Conservation (phyloP, 2,797 vertebrate genomes). For the Crocidura indochinensis region DNA sequence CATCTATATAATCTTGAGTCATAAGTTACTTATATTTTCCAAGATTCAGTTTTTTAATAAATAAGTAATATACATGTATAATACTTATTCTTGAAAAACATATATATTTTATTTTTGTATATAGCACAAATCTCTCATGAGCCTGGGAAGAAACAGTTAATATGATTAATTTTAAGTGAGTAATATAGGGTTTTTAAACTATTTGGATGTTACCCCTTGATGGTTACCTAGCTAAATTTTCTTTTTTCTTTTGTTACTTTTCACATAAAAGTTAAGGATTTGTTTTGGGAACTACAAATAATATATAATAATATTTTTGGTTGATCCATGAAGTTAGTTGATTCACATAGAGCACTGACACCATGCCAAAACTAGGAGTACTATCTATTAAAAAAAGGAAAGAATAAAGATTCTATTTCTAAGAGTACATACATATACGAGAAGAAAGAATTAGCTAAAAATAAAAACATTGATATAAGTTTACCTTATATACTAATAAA, state of each 20-base stretch:
- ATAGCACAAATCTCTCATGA: conserved; percentile 8
- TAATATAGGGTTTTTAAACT: neutral
- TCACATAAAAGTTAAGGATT: neutral
- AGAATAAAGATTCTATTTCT: neutral
- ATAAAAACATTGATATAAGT: neutral
- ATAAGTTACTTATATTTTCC: neutral
- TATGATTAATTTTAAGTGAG: neutral
- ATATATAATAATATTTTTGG: neutral
- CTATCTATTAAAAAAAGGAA: neutral
- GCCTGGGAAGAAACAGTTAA: neutral
- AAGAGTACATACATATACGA: neutral
- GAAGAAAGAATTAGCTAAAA: neutral
- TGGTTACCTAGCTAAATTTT: neutral
- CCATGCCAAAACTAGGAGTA: neutral
- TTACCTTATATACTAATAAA: neutral
- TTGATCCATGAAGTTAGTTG: neutral
- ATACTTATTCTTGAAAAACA: no score
- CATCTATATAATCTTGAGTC: neutral
- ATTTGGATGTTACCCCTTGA: neutral
- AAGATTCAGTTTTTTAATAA: neutral
- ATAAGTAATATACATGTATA: neutral
- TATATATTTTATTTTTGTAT: neutral
- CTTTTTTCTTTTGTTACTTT: conserved; percentile 2
- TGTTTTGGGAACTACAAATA: neutral
- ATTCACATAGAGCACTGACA: neutral